phyloP scores from a whole-genome alignment of 2,888 invertebrate genomes.

The Eupithecia pulchellata region DNA sequence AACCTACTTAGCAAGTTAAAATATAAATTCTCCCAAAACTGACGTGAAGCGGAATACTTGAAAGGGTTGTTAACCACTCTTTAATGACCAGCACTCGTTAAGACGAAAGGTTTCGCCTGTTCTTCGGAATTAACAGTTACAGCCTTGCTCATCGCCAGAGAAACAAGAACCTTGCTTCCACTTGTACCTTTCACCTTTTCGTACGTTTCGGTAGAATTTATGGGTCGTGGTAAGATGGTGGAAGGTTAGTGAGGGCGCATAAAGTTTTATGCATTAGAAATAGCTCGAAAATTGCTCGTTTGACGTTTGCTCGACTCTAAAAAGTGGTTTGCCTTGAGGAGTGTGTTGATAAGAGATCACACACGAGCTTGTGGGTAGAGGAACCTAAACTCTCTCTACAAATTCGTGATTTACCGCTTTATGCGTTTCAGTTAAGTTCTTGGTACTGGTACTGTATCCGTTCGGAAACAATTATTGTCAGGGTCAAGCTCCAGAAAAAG shows the following conservation, averaged over 20 bases:
- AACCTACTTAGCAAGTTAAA: conserved; percentile 36
- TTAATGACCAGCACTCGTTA: conserved; percentile 77
- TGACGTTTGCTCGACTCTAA: conserved; percentile 68
- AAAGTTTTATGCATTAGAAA: conserved; percentile 79
- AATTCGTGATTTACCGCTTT: conserved; percentile 5
- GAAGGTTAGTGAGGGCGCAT: conserved; percentile 64
- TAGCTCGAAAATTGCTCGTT: conserved; percentile 77
- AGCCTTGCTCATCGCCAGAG: conserved; percentile 54
- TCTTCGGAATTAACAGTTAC: conserved; percentile 78
- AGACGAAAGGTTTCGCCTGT: conserved; percentile 78
- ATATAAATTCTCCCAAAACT: conserved; percentile 43
- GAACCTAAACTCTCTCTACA: background rate
- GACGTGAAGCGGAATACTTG: conserved; percentile 40
- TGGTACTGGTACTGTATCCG: background rate
- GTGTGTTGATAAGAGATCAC: conserved; percentile 36
- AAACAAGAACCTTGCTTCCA: conserved; percentile 47
- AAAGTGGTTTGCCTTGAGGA: conserved; percentile 52
- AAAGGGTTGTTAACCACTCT: conserved; percentile 66
- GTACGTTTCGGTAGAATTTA: conserved; percentile 29
- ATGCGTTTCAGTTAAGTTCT: background rate
- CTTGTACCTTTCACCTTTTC: conserved; percentile 15
- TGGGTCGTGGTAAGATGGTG: conserved; percentile 55
- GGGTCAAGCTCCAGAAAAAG: conserved; percentile 11
- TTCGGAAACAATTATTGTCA: conserved; percentile 9
- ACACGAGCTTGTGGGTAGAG: conserved; percentile 16